Conservation (phyloP, 1,140 invertebrate genomes). For the Musca vetustissima region DNA sequence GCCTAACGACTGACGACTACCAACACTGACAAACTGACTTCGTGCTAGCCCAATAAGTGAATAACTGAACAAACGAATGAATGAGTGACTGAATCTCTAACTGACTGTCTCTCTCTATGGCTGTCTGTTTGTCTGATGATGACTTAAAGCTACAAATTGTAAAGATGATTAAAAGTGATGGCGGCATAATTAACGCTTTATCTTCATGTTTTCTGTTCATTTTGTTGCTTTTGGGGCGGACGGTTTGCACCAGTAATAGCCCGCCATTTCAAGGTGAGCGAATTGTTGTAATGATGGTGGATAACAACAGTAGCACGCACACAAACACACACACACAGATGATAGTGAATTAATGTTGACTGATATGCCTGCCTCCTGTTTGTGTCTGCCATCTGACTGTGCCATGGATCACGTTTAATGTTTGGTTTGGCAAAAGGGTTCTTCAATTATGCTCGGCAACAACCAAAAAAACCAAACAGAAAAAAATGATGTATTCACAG, state of each 20-base stretch:
- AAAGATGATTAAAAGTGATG: constrained; percentile 24
- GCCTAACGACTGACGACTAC: not conserved
- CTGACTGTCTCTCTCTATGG: too few species aligned
- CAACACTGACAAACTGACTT: not conserved
- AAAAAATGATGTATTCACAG: too few species aligned
- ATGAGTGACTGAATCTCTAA: too few species aligned
- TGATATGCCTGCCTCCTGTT: not conserved
- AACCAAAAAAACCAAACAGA: too few species aligned
- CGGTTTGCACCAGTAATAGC: too few species aligned
- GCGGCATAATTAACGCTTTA: constrained; percentile 21
- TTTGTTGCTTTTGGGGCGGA: not conserved
- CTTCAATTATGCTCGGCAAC: too few species aligned
- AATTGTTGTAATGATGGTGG: not conserved
- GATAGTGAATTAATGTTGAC: not conserved
- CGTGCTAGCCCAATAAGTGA: not conserved
- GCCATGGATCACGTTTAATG: too few species aligned
- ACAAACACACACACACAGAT: constrained; percentile 1
- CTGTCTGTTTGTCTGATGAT: not conserved
- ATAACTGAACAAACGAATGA: too few species aligned
- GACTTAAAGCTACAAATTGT: constrained; percentile 17
- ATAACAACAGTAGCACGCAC: not conserved
- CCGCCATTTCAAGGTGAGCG: not conserved
- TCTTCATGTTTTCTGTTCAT: constrained; percentile 4
- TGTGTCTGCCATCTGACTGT: too few species aligned
- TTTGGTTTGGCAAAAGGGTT: too few species aligned